phyloP scores from a whole-genome alignment of 2,888 invertebrate genomes.

The Eristalis tenax region DNA sequence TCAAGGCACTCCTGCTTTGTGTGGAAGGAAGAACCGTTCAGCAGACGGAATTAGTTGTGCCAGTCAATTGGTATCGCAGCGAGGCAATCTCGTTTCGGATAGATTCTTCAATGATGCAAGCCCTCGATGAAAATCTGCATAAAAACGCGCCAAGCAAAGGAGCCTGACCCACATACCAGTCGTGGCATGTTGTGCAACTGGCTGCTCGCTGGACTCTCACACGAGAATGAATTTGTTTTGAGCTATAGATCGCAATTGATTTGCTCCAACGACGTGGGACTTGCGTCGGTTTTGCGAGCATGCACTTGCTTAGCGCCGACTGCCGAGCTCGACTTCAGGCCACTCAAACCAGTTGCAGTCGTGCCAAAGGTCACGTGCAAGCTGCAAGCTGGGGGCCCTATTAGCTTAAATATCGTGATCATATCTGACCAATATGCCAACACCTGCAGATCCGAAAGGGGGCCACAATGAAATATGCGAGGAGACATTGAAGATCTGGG shows the following conservation, averaged over 20 bases:
- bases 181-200: slow-evolving; percentile 20
- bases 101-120: slow-evolving; percentile 48
- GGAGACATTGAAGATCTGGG: not conserved
- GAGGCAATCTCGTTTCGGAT: slow-evolving; percentile 44
- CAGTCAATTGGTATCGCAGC: slow-evolving; percentile 23
- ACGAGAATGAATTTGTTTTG: slow-evolving; percentile 24
- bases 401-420: not conserved
- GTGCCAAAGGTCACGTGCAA: not conserved
- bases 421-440: not conserved
- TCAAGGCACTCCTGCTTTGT: not conserved
- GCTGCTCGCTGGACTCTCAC: not conserved
- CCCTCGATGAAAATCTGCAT: slow-evolving; percentile 42
- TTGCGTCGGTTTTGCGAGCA: not conserved
- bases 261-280: not conserved
- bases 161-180: slow-evolving; percentile 47
- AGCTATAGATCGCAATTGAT: slow-evolving; percentile 3
- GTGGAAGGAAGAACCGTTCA: slow-evolving; percentile 6
- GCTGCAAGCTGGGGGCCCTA: not conserved
- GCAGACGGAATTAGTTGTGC: slow-evolving; percentile 15
- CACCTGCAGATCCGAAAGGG: not conserved
- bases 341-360: not conserved
- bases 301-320: not conserved
- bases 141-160: slow-evolving; percentile 23
- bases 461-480: not conserved
- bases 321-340: not conserved